Conservation (phyloP, 2,113 vertebrate genomes). For the Hylia prasina region DNA sequence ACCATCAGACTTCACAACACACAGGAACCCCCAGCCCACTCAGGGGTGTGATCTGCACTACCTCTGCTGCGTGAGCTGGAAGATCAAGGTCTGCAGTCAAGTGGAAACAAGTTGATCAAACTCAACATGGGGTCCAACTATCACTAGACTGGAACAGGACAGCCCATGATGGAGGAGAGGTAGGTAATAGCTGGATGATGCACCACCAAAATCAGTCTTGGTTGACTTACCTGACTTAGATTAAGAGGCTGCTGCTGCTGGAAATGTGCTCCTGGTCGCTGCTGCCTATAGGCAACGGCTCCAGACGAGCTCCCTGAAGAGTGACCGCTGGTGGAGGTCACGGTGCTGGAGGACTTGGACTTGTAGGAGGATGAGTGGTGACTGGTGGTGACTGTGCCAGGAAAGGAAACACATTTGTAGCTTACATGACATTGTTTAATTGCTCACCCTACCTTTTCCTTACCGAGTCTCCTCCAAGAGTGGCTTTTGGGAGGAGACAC, state of each 20-base stretch:
- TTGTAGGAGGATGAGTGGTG: slow-evolving; percentile 92
- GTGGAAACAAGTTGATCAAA: not conserved
- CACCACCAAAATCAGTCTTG: not conserved
- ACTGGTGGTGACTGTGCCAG: slow-evolving; percentile 77
- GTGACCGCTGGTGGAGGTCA: slow-evolving; percentile 87
- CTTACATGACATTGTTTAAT: slow-evolving; percentile 35
- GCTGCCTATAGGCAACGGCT: slow-evolving; percentile 87
- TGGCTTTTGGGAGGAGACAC: slow-evolving; percentile 38
- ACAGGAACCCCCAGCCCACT: rapidly evolving
- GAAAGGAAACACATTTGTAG: slow-evolving; percentile 52
- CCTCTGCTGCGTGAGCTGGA: not conserved
- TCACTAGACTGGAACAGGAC: not conserved
- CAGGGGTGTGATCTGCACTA: not conserved
- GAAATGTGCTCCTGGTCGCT: slow-evolving; percentile 87
- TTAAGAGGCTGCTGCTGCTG: slow-evolving; percentile 98
- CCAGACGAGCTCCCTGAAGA: slow-evolving; percentile 80
- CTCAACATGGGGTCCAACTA: not conserved
- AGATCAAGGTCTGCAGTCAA: not conserved
- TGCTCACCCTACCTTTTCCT: slow-evolving; percentile 49
- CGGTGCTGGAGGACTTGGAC: slow-evolving; percentile 89
- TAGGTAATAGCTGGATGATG: not conserved
- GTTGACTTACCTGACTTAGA: slow-evolving; percentile 90
- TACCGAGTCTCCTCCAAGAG: slow-evolving; percentile 41
- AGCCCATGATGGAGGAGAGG: not conserved
- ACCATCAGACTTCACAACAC: not conserved